Evolutionary conservation across 2,888 invertebrate genomes (phyloP).

Genomic region (Gasteruption jaculator): DNA sequence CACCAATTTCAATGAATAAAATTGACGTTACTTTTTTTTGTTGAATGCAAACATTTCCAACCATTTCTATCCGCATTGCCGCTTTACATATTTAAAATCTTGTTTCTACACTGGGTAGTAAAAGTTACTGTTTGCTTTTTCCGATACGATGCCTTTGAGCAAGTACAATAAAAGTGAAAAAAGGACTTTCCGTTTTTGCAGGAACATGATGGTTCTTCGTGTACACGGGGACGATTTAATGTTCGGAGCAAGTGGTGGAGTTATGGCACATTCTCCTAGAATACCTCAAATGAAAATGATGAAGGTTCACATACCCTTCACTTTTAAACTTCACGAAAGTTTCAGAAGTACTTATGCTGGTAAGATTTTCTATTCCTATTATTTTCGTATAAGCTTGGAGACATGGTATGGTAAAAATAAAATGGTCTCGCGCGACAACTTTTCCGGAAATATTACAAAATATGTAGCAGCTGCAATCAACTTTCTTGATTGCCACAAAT

Average conservation of each 20-base stretch:
- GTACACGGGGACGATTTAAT: conserved; percentile 67
- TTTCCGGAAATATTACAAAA: too few species aligned
- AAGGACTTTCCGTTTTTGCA: conserved; percentile 42
- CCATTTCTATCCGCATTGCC: too few species aligned
- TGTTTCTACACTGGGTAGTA: too few species aligned
- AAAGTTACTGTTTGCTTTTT: too few species aligned
- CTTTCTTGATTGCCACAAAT: too few species aligned
- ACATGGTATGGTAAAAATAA: too few species aligned
- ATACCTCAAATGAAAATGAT: conserved; percentile 79
- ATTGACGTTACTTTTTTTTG: too few species aligned
- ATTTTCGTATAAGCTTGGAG: neutral
- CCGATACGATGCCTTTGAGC: conserved; percentile 11
- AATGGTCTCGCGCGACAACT: too few species aligned
- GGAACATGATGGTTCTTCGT: conserved; percentile 74
- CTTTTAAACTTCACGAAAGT: conserved; percentile 71
- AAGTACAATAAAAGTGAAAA: conserved; percentile 17
- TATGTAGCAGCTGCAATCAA: too few species aligned
- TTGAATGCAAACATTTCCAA: too few species aligned
- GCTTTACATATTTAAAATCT: too few species aligned
- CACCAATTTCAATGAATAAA: too few species aligned
- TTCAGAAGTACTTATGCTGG: conserved; percentile 68
- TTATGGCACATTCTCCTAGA: conserved; percentile 56
- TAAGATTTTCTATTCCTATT: conserved; percentile 44
- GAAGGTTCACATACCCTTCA: conserved; percentile 78
- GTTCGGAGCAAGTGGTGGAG: conserved; percentile 55